Conservation (phyloP, 2,113 vertebrate species). For the Orthonyx spaldingii region DNA sequence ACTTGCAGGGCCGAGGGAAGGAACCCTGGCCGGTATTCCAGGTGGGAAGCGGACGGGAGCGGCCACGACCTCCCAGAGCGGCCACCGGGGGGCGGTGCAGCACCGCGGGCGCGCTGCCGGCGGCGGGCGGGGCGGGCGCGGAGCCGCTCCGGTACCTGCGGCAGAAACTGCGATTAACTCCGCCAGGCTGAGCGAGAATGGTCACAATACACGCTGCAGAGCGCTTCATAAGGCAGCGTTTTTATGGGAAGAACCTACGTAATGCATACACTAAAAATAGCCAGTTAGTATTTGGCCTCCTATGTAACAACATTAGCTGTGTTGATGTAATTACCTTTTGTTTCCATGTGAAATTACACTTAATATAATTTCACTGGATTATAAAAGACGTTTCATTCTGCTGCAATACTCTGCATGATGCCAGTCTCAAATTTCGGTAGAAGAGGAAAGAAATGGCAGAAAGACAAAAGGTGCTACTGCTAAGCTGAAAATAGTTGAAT, state of each 20-base stretch:
- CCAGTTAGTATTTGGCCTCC: neutral
- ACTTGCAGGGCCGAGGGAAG: neutral
- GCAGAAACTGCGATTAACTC: neutral
- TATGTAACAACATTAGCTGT: neutral
- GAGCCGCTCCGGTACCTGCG: fast-evolving
- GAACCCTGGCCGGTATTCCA: fast-evolving
- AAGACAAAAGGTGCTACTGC: neutral
- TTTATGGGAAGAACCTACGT: neutral
- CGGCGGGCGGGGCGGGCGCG: neutral
- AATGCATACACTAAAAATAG: neutral
- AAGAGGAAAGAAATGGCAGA: neutral
- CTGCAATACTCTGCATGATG: neutral
- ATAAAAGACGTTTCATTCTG: neutral
- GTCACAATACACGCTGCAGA: fast-evolving
- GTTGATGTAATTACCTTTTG: neutral
- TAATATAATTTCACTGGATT: neutral
- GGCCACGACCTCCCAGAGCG: fast-evolving
- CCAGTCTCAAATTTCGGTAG: neutral
- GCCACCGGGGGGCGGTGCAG: slow-evolving; percentile 23
- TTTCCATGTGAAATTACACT: neutral
- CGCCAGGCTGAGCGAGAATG: neutral
- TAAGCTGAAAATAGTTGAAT: neutral
- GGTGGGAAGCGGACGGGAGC: fast-evolving
- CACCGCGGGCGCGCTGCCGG: neutral
- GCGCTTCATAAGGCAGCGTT: neutral